Percentiles rank a stretch among this genome's conserved stretches.
Evolutionary conservation across 2,797 vertebrate genomes (phyloP).

Genomic region (Ctenochaetus hawaiiensis): DNA sequence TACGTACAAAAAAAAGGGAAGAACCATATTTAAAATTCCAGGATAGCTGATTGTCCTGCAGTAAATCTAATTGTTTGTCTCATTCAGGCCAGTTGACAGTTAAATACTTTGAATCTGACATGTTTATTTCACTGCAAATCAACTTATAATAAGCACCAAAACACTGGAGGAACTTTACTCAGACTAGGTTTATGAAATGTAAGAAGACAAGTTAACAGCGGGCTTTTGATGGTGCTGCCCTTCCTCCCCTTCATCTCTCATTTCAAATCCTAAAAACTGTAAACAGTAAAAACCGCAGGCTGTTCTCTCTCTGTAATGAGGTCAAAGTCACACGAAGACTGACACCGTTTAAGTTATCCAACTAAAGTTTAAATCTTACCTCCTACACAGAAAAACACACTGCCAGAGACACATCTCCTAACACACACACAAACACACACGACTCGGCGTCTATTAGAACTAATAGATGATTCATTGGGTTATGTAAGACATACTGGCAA

Average conservation of each 20-base stretch:
- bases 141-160: background rate
- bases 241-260: background rate
- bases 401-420: conserved; percentile 7
- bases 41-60: background rate
- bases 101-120: background rate
- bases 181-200: conserved; percentile 8
- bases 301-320: conserved; percentile 28
- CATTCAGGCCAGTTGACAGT: background rate
- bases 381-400: conserved; percentile 43
- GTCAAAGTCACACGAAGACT: conserved; percentile 40
- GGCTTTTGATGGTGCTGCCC: background rate
- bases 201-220: background rate
- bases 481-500: conserved; percentile 64
- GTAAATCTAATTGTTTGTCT: background rate
- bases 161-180: background rate
- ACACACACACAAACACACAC: conserved; percentile 28
- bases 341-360: conserved; percentile 39
- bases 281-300: background rate
- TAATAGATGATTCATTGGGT: conserved; percentile 72
- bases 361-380: conserved; percentile 53
- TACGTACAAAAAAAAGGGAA: background rate
- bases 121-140: background rate
- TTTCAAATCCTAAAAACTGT: conserved; percentile 1
- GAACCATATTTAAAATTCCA: background rate
- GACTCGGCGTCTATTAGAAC: conserved; percentile 53